phyloP scores from a whole-genome alignment of 2,797 vertebrate species.

The Iguana delicatissima region DNA sequence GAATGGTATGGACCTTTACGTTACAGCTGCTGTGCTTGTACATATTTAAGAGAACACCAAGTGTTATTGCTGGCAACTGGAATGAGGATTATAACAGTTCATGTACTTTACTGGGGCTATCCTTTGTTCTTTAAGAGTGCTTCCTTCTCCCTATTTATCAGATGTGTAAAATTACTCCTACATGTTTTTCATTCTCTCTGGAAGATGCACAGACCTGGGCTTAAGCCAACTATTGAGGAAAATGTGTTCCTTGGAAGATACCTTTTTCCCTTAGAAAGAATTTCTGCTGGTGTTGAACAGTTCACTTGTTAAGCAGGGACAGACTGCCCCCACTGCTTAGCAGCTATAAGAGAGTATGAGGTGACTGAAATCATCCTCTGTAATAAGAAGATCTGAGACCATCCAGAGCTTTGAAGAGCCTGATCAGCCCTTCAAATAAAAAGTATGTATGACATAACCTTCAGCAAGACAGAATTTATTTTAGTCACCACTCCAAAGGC shows the following conservation, averaged over 20 bases:
- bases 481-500: slow-evolving; percentile 14
- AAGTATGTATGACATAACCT: slow-evolving; percentile 29
- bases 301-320: slow-evolving; percentile 29
- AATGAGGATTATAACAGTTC: background rate
- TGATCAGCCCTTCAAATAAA: slow-evolving; percentile 35
- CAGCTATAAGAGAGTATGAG: background rate
- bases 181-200: background rate
- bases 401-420: slow-evolving; percentile 37
- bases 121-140: background rate
- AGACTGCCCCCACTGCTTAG: slow-evolving; percentile 1
- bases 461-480: slow-evolving; percentile 36
- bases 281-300: slow-evolving; percentile 12
- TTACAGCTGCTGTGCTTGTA: background rate
- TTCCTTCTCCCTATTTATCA: background rate
- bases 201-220: background rate
- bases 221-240: background rate
- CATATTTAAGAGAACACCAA: background rate
- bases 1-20: background rate
- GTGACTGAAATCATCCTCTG: slow-evolving; percentile 35
- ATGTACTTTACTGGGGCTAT: background rate
- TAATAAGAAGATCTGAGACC: slow-evolving; percentile 37
- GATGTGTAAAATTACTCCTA: background rate
- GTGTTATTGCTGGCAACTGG: background rate
- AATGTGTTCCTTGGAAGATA: background rate
- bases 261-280: background rate